These are phyloP conservation scores for Morphnarchus princeps DNA, from an alignment of 2,113 vertebrate species.

Conservation along the genomic window DNA sequence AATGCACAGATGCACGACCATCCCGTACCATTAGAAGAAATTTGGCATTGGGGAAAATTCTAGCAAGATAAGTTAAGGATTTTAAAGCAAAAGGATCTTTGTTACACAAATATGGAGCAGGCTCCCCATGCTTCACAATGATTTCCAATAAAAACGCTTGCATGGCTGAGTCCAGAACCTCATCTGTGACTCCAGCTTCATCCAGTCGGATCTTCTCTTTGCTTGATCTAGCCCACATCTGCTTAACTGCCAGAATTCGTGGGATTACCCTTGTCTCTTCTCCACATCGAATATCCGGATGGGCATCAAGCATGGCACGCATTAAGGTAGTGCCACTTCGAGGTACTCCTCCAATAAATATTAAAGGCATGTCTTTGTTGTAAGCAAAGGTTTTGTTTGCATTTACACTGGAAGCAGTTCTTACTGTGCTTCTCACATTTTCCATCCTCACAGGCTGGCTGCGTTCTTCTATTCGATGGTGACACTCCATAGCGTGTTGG, in stretches of 20 bases:
- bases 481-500: conserved; percentile 95
- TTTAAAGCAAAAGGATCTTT: conserved; percentile 97
- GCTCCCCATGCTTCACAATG: conserved; percentile 95
- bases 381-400: conserved; percentile 77
- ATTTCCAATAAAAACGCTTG: conserved; percentile 94
- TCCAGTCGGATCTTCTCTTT: conserved; percentile 95
- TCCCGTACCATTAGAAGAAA: conserved; percentile 95
- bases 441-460: conserved; percentile 68
- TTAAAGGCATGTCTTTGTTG: conserved; percentile 96
- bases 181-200: conserved; percentile 93
- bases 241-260: conserved; percentile 92
- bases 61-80: conserved; percentile 91
- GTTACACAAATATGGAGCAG: conserved; percentile 92
- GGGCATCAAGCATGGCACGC: conserved; percentile 96
- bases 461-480: conserved; percentile 88
- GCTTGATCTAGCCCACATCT: conserved; percentile 97
- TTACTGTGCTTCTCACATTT: conserved; percentile 62
- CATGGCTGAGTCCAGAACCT: conserved; percentile 96
- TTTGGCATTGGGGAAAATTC: conserved; percentile 94
- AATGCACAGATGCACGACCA: conserved; percentile 92
- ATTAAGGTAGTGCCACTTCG: conserved; percentile 95
- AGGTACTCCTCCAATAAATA: conserved; percentile 95
- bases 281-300: conserved; percentile 91
- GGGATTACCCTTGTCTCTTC: conserved; percentile 97
- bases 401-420: conserved; percentile 66